A percentile compares a stretch with the other conserved stretches of the same genome.
phyloP scores from a whole-genome alignment of 2,888 invertebrate genomes.

The Cosmorhoe ocellata region DNA sequence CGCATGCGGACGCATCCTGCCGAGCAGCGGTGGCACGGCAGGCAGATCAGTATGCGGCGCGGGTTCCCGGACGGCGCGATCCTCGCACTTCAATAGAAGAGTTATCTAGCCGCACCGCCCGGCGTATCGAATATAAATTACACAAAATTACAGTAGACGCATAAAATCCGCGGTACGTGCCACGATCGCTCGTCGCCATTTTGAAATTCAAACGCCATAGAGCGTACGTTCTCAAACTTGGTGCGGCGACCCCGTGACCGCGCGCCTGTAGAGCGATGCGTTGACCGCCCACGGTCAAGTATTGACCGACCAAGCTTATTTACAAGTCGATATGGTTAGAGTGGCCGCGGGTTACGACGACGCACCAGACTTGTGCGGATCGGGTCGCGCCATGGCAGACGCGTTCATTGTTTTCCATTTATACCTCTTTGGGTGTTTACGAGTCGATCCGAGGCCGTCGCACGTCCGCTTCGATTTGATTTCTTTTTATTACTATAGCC shows the following conservation, averaged over 20 bases:
- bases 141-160: conserved; percentile 68
- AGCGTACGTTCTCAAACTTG: conserved; percentile 52
- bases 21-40: conserved; percentile 28
- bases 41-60: conserved; percentile 64
- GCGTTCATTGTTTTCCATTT: conserved; percentile 73
- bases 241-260: conserved; percentile 77
- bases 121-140: conserved; percentile 78
- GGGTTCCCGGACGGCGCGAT: conserved; percentile 62
- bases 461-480: conserved; percentile 66
- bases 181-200: conserved; percentile 53
- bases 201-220: conserved; percentile 49
- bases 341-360: conserved; percentile 41
- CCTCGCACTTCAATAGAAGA: conserved; percentile 69
- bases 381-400: conserved; percentile 52
- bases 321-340: conserved; percentile 43
- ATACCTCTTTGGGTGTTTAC: conserved; percentile 75
- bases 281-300: conserved; percentile 75
- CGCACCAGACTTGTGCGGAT: conserved; percentile 49
- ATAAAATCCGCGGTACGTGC: conserved; percentile 61
- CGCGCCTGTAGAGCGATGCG: conserved; percentile 75
- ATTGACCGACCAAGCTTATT: conserved; percentile 59
- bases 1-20: conserved; percentile 62
- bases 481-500: conserved; percentile 56
- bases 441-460: conserved; percentile 66
- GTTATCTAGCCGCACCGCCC: conserved; percentile 67